Evolutionary conservation across 2,797 vertebrate genomes (phyloP).

Genomic region (Hylomyscus alleni): DNA sequence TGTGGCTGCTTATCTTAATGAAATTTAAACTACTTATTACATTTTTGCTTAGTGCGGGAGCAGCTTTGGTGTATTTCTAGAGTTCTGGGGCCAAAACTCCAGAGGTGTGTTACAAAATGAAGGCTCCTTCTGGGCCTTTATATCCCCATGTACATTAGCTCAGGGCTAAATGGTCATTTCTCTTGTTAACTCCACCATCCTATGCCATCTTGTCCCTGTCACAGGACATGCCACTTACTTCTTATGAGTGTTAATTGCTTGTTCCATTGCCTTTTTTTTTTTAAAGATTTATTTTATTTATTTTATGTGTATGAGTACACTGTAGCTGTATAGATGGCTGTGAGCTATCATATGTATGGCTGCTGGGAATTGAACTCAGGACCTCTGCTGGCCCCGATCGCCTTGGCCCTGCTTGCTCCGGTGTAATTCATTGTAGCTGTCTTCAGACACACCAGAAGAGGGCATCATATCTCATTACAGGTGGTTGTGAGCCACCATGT

Average conservation of each 20-base stretch:
- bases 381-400: too few species aligned
- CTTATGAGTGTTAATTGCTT: not conserved
- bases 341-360: too few species aligned
- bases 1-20: not conserved
- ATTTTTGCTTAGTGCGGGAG: conserved; percentile 21
- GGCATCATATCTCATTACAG: too few species aligned
- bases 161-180: not conserved
- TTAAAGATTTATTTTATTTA: too few species aligned
- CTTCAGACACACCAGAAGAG: too few species aligned
- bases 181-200: not conserved
- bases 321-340: too few species aligned
- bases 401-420: too few species aligned
- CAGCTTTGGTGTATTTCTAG: conserved; percentile 9
- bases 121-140: not conserved
- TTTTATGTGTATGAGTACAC: too few species aligned
- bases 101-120: not conserved
- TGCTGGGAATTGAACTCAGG: too few species aligned
- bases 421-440: too few species aligned
- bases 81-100: not conserved
- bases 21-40: not conserved
- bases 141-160: not conserved
- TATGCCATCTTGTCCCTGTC: not conserved
- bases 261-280: not conserved
- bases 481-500: too few species aligned
- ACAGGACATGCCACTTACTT: not conserved